Evolutionary conservation across 2,888 invertebrate species (phyloP).

Genomic region (Caenorhabditis parvicauda): DNA sequence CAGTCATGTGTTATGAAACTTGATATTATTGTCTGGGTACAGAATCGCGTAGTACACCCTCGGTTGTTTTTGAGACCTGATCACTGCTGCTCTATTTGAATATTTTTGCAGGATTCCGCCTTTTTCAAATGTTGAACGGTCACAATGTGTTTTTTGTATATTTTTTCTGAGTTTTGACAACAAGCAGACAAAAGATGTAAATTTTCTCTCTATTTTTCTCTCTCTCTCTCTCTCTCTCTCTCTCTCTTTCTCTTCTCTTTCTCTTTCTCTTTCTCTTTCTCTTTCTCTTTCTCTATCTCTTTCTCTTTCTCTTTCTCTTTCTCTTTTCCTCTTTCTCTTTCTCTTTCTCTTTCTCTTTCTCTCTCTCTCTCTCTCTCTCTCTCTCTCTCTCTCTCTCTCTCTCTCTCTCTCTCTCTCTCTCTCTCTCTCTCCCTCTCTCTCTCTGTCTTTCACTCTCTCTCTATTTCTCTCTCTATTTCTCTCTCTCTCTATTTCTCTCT

Average conservation of each 20-base stretch:
- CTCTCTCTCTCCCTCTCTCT: background rate
- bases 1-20: too few species aligned
- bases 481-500: background rate
- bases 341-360: background rate
- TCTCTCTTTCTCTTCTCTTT: background rate
- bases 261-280: background rate
- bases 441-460: background rate
- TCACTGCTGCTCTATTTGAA: too few species aligned
- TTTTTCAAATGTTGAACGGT: too few species aligned
- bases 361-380: constrained; percentile 3
- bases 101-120: too few species aligned
- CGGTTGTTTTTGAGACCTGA: too few species aligned
- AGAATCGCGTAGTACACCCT: too few species aligned
- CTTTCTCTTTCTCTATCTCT: background rate
- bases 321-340: background rate
- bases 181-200: too few species aligned
- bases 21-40: too few species aligned
- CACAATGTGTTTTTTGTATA: too few species aligned
- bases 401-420: background rate
- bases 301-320: background rate
- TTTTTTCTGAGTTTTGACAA: too few species aligned
- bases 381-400: background rate
- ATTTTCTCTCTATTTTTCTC: background rate
- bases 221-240: background rate
- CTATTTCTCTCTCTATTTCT: background rate